phyloP scores from a whole-genome alignment of 2,888 invertebrate genomes.

The Stenodema calcarata region DNA sequence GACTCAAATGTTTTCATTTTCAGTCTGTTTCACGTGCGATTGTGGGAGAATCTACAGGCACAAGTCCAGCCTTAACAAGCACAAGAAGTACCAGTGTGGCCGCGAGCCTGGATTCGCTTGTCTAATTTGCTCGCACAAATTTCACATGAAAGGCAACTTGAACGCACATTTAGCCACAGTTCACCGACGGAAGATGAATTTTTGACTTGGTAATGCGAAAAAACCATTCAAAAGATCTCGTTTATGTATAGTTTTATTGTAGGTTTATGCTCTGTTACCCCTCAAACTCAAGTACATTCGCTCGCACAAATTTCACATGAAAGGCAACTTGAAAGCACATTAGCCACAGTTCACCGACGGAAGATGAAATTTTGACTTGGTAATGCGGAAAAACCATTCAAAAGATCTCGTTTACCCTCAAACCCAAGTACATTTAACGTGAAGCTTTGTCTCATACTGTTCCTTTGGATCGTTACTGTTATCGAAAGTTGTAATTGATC shows the following conservation, averaged over 20 bases:
- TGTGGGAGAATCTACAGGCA: constrained; percentile 27
- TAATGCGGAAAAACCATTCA: too few relatives aligned
- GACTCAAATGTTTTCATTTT: neutral
- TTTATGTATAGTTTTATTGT: too few relatives aligned
- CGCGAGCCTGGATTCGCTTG: constrained; percentile 57
- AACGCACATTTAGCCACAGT: constrained; percentile 46
- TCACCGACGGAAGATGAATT: neutral
- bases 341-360: neutral
- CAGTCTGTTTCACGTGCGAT: neutral
- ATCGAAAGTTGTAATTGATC: too few relatives aligned
- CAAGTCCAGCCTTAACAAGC: neutral
- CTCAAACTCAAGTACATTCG: too few relatives aligned
- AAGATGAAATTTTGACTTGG: neutral
- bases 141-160: constrained; percentile 54
- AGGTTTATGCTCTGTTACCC: too few relatives aligned
- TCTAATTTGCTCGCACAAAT: constrained; percentile 53
- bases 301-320: constrained; percentile 54
- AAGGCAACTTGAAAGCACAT: constrained; percentile 52
- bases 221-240: too few relatives aligned
- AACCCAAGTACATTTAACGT: too few relatives aligned
- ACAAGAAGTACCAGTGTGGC: constrained; percentile 54
- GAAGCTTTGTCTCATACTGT: too few relatives aligned
- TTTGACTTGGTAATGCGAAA: too few relatives aligned
- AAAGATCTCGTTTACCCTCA: too few relatives aligned
- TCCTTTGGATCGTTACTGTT: too few relatives aligned